Evolutionary conservation across 2,888 invertebrate genomes (phyloP).

Genomic region (Sinopyrophorus schimmeli): DNA sequence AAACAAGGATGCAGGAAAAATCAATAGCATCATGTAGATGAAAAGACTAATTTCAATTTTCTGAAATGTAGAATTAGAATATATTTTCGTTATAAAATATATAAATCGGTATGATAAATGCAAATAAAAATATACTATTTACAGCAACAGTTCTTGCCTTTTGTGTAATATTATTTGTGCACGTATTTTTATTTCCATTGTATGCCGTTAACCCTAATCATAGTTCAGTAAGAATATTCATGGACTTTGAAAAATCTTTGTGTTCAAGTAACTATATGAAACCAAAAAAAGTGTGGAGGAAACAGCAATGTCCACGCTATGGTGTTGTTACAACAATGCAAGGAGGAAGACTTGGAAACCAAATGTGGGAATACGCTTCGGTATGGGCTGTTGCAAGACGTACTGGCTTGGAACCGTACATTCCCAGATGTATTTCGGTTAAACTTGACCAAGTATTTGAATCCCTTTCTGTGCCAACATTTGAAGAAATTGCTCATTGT

Average conservation of each 20-base stretch:
- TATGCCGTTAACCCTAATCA: constrained; percentile 55
- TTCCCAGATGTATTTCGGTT: constrained; percentile 57
- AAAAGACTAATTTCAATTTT: constrained; percentile 22
- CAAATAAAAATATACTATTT: constrained; percentile 62
- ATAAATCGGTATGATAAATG: constrained; percentile 55
- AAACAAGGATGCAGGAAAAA: constrained; percentile 19
- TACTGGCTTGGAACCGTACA: constrained; percentile 57
- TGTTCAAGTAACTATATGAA: constrained; percentile 55
- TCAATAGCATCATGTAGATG: constrained; percentile 28
- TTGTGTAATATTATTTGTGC: constrained; percentile 62
- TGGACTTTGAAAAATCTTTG: constrained; percentile 60
- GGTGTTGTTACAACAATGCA: constrained; percentile 57
- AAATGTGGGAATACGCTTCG: constrained; percentile 59
- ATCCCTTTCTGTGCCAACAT: constrained; percentile 59
- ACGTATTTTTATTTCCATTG: constrained; percentile 63
- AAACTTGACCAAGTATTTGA: constrained; percentile 61
- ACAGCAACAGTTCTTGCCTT: constrained; percentile 62
- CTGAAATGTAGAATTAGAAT: constrained; percentile 23
- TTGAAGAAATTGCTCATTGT: constrained; percentile 61
- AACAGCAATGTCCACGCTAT: constrained; percentile 53
- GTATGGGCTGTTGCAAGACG: constrained; percentile 57
- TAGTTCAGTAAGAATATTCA: constrained; percentile 55
- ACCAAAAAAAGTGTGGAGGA: constrained; percentile 50
- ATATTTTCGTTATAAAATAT: constrained; percentile 9
- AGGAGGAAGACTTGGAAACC: constrained; percentile 56